These are phyloP conservation scores for Bostrychus sinensis DNA, from an alignment of 2,113 vertebrate species.

Conservation along the genomic window DNA sequence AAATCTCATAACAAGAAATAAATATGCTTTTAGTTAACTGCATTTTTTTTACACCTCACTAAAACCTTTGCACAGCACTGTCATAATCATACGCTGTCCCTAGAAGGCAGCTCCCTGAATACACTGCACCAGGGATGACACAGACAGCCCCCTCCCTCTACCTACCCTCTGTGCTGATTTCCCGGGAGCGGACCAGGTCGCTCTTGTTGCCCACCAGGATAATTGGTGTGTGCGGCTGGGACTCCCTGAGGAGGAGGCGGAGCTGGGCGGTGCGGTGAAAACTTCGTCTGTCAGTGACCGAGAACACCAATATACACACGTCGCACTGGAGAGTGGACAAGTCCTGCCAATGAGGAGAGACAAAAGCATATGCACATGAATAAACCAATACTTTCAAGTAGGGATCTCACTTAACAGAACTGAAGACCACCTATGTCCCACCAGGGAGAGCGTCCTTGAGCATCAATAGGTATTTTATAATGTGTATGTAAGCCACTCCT, in stretches of 20 bases:
- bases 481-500: too few species aligned
- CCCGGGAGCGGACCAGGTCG: slow-evolving; percentile 82
- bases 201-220: slow-evolving; percentile 85
- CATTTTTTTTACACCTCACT: too few species aligned
- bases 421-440: background rate
- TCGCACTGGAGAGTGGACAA: slow-evolving; percentile 79
- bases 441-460: background rate
- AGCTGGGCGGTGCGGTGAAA: slow-evolving; percentile 82
- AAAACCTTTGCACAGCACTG: too few species aligned
- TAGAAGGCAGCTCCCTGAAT: slow-evolving; percentile 8
- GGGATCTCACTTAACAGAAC: background rate
- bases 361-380: slow-evolving; percentile 26
- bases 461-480: too few species aligned
- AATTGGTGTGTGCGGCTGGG: slow-evolving; percentile 77
- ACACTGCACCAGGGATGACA: background rate
- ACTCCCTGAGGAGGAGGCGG: slow-evolving; percentile 82
- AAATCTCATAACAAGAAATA: too few species aligned
- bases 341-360: slow-evolving; percentile 68
- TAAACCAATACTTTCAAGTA: slow-evolving; percentile 13
- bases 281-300: slow-evolving; percentile 81
- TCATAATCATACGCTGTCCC: slow-evolving; percentile 18
- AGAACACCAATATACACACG: slow-evolving; percentile 83
- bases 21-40: too few species aligned
- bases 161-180: slow-evolving; percentile 81
- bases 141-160: background rate